Evolutionary conservation across 1,140 invertebrate genomes (phyloP).

Genomic region (Hyles euphorbiae): DNA sequence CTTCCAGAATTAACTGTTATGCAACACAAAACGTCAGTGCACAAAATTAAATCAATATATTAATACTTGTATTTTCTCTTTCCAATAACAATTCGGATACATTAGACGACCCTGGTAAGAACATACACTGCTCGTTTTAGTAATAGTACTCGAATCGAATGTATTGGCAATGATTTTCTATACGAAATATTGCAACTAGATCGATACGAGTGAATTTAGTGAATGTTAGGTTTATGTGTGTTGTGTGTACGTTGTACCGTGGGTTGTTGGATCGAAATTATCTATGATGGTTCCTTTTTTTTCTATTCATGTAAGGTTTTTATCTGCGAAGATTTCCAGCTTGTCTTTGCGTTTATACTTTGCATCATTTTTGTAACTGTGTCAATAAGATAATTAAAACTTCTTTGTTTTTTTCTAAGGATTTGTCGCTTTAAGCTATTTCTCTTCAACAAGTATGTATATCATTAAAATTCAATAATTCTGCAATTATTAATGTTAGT

Average conservation of each 20-base stretch:
- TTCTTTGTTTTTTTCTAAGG: too few relatives aligned
- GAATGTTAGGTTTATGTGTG: background rate
- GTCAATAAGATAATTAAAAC: too few relatives aligned
- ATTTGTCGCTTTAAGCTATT: too few relatives aligned
- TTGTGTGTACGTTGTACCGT: slow-evolving; percentile 3
- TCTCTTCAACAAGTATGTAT: too few relatives aligned
- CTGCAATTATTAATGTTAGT: too few relatives aligned
- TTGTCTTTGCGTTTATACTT: too few relatives aligned
- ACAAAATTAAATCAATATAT: slow-evolving; percentile 11
- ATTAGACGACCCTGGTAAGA: slow-evolving; percentile 65
- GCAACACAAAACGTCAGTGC: too few relatives aligned
- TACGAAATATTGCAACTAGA: slow-evolving; percentile 28
- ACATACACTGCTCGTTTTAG: slow-evolving; percentile 27
- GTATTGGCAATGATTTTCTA: slow-evolving; percentile 10
- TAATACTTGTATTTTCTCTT: slow-evolving; percentile 60
- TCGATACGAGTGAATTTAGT: slow-evolving; percentile 16
- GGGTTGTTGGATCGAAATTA: slow-evolving; percentile 1
- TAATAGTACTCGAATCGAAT: slow-evolving; percentile 11
- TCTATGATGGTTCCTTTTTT: background rate
- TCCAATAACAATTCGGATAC: slow-evolving; percentile 61
- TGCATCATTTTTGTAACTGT: too few relatives aligned
- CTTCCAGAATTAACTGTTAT: too few relatives aligned
- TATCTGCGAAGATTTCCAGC: too few relatives aligned
- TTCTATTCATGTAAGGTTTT: too few relatives aligned
- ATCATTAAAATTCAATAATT: too few relatives aligned